These are phyloP conservation scores for Cossypha heuglini DNA, from an alignment of 2,797 vertebrate species.

Conservation along the genomic window DNA sequence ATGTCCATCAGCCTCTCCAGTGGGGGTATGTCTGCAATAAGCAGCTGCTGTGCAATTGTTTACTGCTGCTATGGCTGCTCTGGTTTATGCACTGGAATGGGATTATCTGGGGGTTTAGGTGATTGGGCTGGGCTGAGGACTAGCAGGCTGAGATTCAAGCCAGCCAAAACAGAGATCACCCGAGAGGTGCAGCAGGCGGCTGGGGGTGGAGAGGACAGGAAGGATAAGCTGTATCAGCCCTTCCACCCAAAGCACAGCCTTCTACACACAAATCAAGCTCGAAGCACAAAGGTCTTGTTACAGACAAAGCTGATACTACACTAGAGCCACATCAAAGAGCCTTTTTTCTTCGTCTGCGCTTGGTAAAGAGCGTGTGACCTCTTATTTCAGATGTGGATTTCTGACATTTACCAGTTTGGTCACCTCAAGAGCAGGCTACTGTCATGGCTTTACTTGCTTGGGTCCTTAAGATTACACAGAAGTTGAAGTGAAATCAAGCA, in stretches of 20 bases:
- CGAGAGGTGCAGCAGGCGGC: not conserved
- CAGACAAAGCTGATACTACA: slow-evolving; percentile 38
- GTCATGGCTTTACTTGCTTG: not conserved
- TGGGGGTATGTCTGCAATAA: not conserved
- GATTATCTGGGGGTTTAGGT: not conserved
- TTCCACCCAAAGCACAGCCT: not conserved
- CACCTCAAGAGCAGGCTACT: not conserved
- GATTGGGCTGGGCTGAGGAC: not conserved
- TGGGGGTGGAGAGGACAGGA: not conserved
- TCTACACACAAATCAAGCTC: not conserved
- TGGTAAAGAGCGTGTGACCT: not conserved
- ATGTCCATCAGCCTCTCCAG: not conserved
- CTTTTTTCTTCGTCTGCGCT: not conserved
- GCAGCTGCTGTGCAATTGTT: not conserved
- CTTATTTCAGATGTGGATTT: slow-evolving; percentile 61
- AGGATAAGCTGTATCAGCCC: not conserved
- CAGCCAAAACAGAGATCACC: not conserved
- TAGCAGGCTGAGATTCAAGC: not conserved
- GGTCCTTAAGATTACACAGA: not conserved
- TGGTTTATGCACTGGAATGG: not conserved
- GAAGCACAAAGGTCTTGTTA: not conserved
- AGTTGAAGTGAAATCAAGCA: not conserved
- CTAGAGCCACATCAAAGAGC: slow-evolving; percentile 53
- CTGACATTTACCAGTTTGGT: slow-evolving; percentile 39
- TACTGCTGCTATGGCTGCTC: not conserved